Evolutionary conservation across 2,888 invertebrate species (phyloP), one percentile per base, ranked within the genome.

Genomic region (Sicus ferrugineus): DNA sequence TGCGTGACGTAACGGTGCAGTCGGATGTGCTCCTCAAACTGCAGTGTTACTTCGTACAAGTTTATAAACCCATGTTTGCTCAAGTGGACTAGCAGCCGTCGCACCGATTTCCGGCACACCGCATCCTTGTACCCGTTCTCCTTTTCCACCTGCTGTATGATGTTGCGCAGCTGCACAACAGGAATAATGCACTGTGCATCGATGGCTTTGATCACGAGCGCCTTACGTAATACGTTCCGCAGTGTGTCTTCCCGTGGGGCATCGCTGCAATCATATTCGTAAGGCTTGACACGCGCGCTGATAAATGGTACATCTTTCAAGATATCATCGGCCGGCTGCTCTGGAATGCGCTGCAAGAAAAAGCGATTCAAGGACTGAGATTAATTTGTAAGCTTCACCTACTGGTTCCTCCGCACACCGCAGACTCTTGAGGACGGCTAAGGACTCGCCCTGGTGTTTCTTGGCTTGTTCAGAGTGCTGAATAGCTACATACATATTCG

Each of bases 151-250:
- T 87, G 86, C 31, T 85, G 83, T 34, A 92, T 88, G 67, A 87
- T 81, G 81, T 86, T 87, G 68, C 86, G 82, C 23, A 91, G 73
- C 68, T 87, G 87, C 2, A 81, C 76, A 1, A 86, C 88, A 63
- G 89, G 88, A 26, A 92, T 86, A 3, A 92, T 85, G 77, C 88
- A 88, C 52, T 88, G 85, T 67, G 88, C 85, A 69, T 89, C 87
- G 0, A 93, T 85, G 9, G 87, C 83, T 70, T 89, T 87, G 19
- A 92, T 85, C 70, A 93, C 89, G 68, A 89, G 84, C 77, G 89
- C 89, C n/a, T 89, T 88, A 66, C 93, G 85, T 54, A 85, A 84
- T 11, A 89, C 50, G 63, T 80, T 76, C 3, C 80, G 80, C 9
- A 70, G 67, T 0, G 79, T 77, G 14, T 74, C 70, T 1, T 73